phyloP scores from a whole-genome alignment of 2,113 vertebrate species.

The Trichomycterus rosablanca region DNA sequence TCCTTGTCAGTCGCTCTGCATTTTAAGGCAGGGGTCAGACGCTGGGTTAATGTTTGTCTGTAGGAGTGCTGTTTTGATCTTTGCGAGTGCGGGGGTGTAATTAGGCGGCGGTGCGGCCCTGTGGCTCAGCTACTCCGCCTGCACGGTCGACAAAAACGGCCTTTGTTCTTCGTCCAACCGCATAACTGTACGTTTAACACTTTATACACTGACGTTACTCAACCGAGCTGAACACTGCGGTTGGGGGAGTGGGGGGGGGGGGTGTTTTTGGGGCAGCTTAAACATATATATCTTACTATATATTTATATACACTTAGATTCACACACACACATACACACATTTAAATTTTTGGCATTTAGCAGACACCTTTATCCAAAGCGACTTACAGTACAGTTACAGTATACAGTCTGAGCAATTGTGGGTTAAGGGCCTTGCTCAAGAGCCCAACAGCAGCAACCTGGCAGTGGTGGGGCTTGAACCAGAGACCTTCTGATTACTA shows the following conservation, averaged over 20 bases:
- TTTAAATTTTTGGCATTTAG: too few species aligned
- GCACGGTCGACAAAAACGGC: slow-evolving; percentile 51
- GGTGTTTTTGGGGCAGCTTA: too few species aligned
- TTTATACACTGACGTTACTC: neutral
- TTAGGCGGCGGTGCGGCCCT: slow-evolving; percentile 39
- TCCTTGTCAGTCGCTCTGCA: slow-evolving; percentile 28
- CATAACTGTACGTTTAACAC: slow-evolving; percentile 1
- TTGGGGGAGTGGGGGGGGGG: neutral
- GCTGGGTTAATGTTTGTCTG: slow-evolving; percentile 62
- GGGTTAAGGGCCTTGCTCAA: too few species aligned
- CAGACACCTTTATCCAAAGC: too few species aligned
- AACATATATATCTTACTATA: too few species aligned
- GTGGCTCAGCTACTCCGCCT: slow-evolving; percentile 11
- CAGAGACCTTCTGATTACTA: too few species aligned
- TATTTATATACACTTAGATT: too few species aligned
- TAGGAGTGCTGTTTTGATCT: slow-evolving; percentile 40
- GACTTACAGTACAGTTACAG: too few species aligned
- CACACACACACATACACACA: too few species aligned
- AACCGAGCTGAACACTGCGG: neutral
- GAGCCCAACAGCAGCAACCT: too few species aligned
- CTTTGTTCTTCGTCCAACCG: slow-evolving; percentile 56
- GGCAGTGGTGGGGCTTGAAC: too few species aligned
- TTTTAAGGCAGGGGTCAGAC: slow-evolving; percentile 58
- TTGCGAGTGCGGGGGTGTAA: slow-evolving; percentile 38
- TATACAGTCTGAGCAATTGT: too few species aligned